Evolutionary conservation across 2,888 invertebrate genomes (phyloP), one percentile per base, ranked within the genome.

Genomic region (Cheilosia vernalis): DNA sequence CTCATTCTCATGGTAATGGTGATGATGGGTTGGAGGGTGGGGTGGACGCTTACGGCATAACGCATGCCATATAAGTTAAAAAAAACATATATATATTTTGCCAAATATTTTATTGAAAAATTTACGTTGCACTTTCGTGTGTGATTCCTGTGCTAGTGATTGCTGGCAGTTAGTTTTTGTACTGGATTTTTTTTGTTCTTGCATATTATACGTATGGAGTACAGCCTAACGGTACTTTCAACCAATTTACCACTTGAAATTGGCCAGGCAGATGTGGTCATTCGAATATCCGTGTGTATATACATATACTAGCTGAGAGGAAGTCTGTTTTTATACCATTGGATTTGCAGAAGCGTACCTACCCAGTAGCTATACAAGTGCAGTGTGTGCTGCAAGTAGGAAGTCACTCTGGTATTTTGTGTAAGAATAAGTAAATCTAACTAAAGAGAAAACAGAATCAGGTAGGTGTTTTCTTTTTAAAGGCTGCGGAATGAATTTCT

Each of bases 41-140:
- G 15, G 19, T n/a, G 9, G 10, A 7, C 6, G 42, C 27, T 6
- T 4, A 42, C 9, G 13, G n/a, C n/a, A 42, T 55, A 42, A 47
- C 33, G 37, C 24, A n/a, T n/a, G 13, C 47, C n/a, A 33, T 51
- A 55, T 63, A 56, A 76, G 69, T 73, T 63, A 24, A 24, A 27
- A 27, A 72, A 44, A 17, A 67, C 63, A 73, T n/a, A n/a, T n/a
- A 78, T 73, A 67, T 67, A 83, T 78, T 83, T 67, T 73, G 56
- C 27, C 47, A 78, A 83, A 83, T 83, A 78, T 83, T 73, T 83
- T 73, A 83, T 73, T 78, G 67, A 73, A 83, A 83, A 73, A 78
- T 83, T 37, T 77, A 66, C 66, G 58, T 82, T 77, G 55, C 51
- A 51, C 44, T 53, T n/a, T n/a, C 21, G 72, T 78, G 47, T 66